Percentiles rank a stretch among this genome's conserved stretches.
These are phyloP conservation scores for Caenorhabditis imperialis DNA, from an alignment of 2,888 invertebrate species.

Conservation along the genomic window DNA sequence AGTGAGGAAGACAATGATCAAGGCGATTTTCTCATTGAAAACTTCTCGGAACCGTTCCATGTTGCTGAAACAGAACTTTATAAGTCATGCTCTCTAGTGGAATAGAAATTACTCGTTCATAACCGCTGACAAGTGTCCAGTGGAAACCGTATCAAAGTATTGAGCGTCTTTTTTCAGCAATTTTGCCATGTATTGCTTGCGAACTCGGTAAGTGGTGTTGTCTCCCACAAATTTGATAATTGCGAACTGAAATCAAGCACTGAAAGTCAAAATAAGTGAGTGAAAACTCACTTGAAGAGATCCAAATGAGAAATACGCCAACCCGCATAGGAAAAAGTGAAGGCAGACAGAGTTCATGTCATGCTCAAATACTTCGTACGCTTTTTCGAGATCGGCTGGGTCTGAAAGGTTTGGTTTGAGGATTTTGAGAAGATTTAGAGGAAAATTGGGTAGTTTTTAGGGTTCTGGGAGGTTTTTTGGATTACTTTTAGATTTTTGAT, in stretches of 20 bases:
- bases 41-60: slow-evolving; percentile 72
- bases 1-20: slow-evolving; percentile 64
- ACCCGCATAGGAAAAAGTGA: slow-evolving; percentile 40
- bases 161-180: slow-evolving; percentile 79
- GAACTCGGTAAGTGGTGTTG: slow-evolving; percentile 79
- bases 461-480: too few species aligned
- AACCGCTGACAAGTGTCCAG: slow-evolving; percentile 80
- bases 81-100: background rate
- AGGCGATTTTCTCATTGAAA: slow-evolving; percentile 71
- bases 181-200: slow-evolving; percentile 79
- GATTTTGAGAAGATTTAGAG: background rate
- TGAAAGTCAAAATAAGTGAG: background rate
- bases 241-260: slow-evolving; percentile 33
- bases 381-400: slow-evolving; percentile 47
- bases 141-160: slow-evolving; percentile 79
- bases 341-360: slow-evolving; percentile 36
- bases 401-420: slow-evolving; percentile 8
- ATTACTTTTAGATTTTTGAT: too few species aligned
- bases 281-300: slow-evolving; percentile 27
- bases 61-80: slow-evolving; percentile 66
- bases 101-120: slow-evolving; percentile 79
- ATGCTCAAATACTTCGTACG: slow-evolving; percentile 29
- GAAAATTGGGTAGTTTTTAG: too few species aligned
- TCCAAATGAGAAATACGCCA: slow-evolving; percentile 37
- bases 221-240: slow-evolving; percentile 79